Percentiles rank a stretch among this genome's conserved stretches.
Evolutionary conservation across 2,888 invertebrate genomes (phyloP).

Genomic region (Oasisia sp.): DNA sequence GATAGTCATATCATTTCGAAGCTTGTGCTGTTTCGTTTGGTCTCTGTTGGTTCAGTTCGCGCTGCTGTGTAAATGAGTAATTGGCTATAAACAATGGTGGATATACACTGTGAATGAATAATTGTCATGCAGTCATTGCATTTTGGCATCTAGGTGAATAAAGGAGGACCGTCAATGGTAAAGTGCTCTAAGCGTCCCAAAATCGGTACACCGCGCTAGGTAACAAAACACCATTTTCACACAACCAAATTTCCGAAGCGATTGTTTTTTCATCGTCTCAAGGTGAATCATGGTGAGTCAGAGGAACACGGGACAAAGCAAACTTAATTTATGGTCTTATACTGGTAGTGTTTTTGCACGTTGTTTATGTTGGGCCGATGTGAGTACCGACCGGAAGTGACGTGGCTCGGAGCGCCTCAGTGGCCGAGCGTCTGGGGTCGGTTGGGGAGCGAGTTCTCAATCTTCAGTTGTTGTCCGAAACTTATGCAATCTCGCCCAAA

Average conservation of each 20-base stretch:
- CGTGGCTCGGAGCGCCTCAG: neutral
- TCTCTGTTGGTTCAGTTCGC: too few relatives aligned
- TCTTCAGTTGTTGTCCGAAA: neutral
- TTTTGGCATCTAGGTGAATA: too few relatives aligned
- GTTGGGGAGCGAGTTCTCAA: neutral
- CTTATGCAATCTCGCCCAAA: neutral
- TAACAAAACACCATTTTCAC: neutral
- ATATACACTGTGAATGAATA: too few relatives aligned
- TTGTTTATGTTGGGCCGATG: constrained; percentile 2
- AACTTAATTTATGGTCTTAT: neutral
- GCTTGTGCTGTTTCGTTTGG: too few relatives aligned
- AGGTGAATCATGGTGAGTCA: neutral
- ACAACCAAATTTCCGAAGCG: neutral
- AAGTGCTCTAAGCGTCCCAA: too few relatives aligned
- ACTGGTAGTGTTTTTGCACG: neutral
- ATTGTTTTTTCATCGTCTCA: neutral
- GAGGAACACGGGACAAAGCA: neutral
- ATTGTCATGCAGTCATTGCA: too few relatives aligned
- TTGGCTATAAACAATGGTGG: too few relatives aligned
- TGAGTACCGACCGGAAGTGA: neutral
- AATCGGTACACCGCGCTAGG: too few relatives aligned
- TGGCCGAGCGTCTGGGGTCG: neutral
- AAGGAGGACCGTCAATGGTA: too few relatives aligned
- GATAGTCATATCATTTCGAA: too few relatives aligned
- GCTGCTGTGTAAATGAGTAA: too few relatives aligned